Conservation (phyloP, 2,113 vertebrate genomes). For the Oostethus manadensis region DNA sequence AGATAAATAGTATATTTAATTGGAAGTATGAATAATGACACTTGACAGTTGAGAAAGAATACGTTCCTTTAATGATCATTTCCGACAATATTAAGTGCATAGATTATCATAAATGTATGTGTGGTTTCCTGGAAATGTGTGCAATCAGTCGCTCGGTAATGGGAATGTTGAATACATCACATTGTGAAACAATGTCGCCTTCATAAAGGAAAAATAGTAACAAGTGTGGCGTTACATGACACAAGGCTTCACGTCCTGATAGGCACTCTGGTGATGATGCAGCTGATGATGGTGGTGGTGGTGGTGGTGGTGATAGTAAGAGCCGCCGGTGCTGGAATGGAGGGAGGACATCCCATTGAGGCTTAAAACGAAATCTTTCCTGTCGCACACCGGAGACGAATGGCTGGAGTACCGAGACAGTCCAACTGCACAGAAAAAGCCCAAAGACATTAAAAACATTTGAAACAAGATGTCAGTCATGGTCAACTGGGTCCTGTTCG, state of each 20-base stretch:
- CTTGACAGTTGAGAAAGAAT: background rate
- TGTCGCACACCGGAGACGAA: slow-evolving; percentile 84
- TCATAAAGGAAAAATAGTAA: too few relatives aligned
- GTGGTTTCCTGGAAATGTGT: background rate
- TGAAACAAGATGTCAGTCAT: too few relatives aligned
- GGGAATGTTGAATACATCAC: too few relatives aligned
- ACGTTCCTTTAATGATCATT: slow-evolving; percentile 33
- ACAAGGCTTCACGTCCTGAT: slow-evolving; percentile 94
- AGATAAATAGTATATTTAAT: background rate
- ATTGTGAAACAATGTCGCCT: too few relatives aligned
- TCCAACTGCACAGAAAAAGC: slow-evolving; percentile 77
- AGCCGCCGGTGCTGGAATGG: slow-evolving; percentile 81
- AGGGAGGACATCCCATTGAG: slow-evolving; percentile 92
- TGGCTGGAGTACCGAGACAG: slow-evolving; percentile 88
- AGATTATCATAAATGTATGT: slow-evolving; percentile 12
- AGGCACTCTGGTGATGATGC: slow-evolving; percentile 86
- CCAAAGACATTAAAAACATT: background rate
- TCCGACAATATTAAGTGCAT: slow-evolving; percentile 27
- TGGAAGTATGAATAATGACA: background rate
- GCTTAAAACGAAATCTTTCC: slow-evolving; percentile 94
- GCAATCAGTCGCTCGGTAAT: too few relatives aligned
- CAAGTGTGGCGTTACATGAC: slow-evolving; percentile 78
- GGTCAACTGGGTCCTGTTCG: too few relatives aligned
- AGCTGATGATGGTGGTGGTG: slow-evolving; percentile 81
- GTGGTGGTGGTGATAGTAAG: slow-evolving; percentile 79